phyloP scores from a whole-genome alignment of 2,888 invertebrate species.

The Sympetrum striolatum region DNA sequence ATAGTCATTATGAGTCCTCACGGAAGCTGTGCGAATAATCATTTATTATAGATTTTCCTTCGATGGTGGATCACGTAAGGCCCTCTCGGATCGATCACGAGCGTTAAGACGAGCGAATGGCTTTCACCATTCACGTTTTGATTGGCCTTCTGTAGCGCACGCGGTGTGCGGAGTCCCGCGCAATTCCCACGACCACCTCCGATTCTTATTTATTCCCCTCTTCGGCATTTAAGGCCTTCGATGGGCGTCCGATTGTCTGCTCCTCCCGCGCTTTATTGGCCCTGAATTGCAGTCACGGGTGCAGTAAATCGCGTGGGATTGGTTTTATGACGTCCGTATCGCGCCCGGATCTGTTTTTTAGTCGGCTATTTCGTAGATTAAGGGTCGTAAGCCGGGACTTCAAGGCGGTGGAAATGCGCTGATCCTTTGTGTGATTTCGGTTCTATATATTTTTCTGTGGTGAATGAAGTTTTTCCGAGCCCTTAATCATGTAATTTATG shows the following conservation, averaged over 20 bases:
- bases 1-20: no score
- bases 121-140: not conserved
- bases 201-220: not conserved
- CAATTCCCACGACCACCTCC: not conserved
- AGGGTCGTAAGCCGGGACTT: not conserved
- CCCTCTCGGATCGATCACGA: not conserved
- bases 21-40: no score
- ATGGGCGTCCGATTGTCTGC: not conserved
- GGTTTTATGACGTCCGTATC: not conserved
- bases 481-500: no score
- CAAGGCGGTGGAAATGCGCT: not conserved
- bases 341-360: not conserved
- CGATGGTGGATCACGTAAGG: no score
- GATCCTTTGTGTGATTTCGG: not conserved
- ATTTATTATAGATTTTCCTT: no score
- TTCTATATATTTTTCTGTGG: no score
- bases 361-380: not conserved
- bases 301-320: conserved; percentile 24
- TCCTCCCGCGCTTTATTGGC: not conserved
- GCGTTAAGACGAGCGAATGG: not conserved
- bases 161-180: not conserved
- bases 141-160: not conserved
- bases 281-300: conserved; percentile 12
- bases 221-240: not conserved
- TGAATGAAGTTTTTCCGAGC: no score